Base-by-base conservation (phyloP, 2,888 invertebrate genomes). In the Noctua pronuba region DNA sequence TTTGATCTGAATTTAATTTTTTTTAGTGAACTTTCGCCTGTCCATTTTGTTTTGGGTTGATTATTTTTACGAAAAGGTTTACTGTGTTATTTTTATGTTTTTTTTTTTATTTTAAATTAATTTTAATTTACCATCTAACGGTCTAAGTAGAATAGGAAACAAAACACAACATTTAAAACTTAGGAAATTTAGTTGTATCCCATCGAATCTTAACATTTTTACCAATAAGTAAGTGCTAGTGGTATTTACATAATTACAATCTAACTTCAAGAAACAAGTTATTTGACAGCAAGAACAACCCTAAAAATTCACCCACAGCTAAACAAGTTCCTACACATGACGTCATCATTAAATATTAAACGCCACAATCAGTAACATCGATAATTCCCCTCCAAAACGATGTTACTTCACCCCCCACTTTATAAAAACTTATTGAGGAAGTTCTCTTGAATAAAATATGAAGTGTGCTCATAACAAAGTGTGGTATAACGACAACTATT, bases 401-500 rank as follows among this genome's bases (percentile, higher is more conserved):
- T 68, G 75, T 83, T 67, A 73, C 80, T 60, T 80, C 80, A 77
- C 78, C 85, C 82, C 75, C 79, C 65, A 75, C 75, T 81, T 73
- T 79, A 83, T 70, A 67, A 67, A 85, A 83, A 73, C 28, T 80
- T 72, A 79, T 81, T 75, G 74, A 79, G 71, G 79, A 67, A 86
- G 69, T 67, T 65, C 75, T 74, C 58, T 67, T 84, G 84, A 87
- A 88, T 88, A 76, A 88, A 82, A 81, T 79, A 88, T 85, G 75
- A 75, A 81, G 75, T 78, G 79, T 77, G 81, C 71, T 84, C 71
- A 80, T 73, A 81, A 85, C 77, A 85, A 82, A 86, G 79, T 75
- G 81, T 82, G 49, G 74, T 77, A 79, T 88, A 84, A 88, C 77
- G 82, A 84, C 73, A 87, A 82, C 83, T 85, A 79, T 89, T 86